Base-by-base conservation (phyloP, 2,797 vertebrate genomes). In the Molossus alvarezi region DNA sequence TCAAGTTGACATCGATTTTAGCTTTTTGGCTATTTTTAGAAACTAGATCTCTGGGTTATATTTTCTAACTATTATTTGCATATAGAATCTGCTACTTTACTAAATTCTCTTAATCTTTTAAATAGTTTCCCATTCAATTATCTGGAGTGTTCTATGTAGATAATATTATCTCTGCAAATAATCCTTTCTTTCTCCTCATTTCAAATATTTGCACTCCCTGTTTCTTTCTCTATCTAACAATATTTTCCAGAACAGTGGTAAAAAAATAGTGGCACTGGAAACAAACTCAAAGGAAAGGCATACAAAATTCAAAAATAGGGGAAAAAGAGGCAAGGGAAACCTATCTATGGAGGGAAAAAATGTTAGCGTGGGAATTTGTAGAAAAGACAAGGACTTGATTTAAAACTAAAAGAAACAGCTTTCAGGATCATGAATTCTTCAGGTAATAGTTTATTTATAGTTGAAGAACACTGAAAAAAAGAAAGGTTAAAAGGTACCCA, bases 161-260 rank as follows among this genome's bases (percentile, higher is more conserved):
- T 41, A 91, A 45, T 82, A 82, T 64, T 81, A 89, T 15, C 21
- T 76, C 29, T 89, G 17, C 27, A 72, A 93, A 77, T 55, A 95
- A 60, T 62, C 33, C 51, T 64, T 88, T 75, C 41, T 86, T 86
- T 79, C n/a, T n/a, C 37, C 18, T 81, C n/a, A 72, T 95, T 90
- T 81, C 18, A 83, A 91, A 15, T 13, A 90, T 83, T 62, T 91
- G 83, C 62, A n/a, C 13, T 71, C 15, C 4, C 33, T 79, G 1
- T 58, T 73, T 58, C 9, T 72, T 85, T 91, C 29, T 51, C 18
- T 45, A 75, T 62, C 11, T 65, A 67, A 27, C 53, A 93, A 33
- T 33, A 55, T 90, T 94, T 90, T 88, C 88, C 29, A 51, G 8
- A 73, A 69, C 12, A 72, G 18, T 18, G 7, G 27, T 84, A 53